These are phyloP conservation scores for Arctocebus calabarensis DNA, from an alignment of 2,797 vertebrate species.

Conservation along the genomic window DNA sequence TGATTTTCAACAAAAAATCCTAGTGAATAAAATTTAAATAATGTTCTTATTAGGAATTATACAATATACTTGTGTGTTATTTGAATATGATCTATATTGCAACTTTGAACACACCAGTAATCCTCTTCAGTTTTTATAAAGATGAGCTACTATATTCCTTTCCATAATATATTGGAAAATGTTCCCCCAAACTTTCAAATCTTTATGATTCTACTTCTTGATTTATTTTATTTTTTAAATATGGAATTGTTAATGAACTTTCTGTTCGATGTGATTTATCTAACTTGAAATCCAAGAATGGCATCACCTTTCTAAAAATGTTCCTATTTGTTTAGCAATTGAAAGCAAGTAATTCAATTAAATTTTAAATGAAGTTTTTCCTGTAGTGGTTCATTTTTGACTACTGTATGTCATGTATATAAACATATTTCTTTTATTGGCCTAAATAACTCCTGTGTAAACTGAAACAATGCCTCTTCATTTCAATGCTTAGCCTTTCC, in stretches of 20 bases:
- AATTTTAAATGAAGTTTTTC: slow-evolving; percentile 80
- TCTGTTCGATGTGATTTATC: slow-evolving; percentile 50
- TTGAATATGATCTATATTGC: neutral
- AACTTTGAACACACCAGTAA: neutral
- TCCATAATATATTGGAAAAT: slow-evolving; percentile 42
- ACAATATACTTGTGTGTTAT: neutral
- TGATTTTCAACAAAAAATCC: neutral
- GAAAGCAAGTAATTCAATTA: slow-evolving; percentile 77
- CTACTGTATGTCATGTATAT: slow-evolving; percentile 46
- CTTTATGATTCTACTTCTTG: slow-evolving; percentile 43
- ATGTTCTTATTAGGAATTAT: slow-evolving; percentile 42
- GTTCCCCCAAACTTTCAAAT: slow-evolving; percentile 20
- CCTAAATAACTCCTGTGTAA: slow-evolving; percentile 60
- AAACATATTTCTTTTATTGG: slow-evolving; percentile 62
- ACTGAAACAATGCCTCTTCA: slow-evolving; percentile 56
- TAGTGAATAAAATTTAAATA: slow-evolving; percentile 5
- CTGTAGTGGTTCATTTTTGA: slow-evolving; percentile 68
- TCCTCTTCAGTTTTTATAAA: neutral
- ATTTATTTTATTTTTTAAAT: slow-evolving; percentile 76
- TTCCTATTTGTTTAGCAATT: slow-evolving; percentile 80
- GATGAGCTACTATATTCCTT: neutral
- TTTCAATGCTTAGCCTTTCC: slow-evolving; percentile 25
- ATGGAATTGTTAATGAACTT: slow-evolving; percentile 65
- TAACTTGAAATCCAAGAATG: slow-evolving; percentile 73
- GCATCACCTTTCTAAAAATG: slow-evolving; percentile 75